A percentile compares a stretch with the other conserved stretches of the same genome.
Evolutionary conservation across 2,113 vertebrate species (phyloP).

Genomic region (Dromiciops gliroides): DNA sequence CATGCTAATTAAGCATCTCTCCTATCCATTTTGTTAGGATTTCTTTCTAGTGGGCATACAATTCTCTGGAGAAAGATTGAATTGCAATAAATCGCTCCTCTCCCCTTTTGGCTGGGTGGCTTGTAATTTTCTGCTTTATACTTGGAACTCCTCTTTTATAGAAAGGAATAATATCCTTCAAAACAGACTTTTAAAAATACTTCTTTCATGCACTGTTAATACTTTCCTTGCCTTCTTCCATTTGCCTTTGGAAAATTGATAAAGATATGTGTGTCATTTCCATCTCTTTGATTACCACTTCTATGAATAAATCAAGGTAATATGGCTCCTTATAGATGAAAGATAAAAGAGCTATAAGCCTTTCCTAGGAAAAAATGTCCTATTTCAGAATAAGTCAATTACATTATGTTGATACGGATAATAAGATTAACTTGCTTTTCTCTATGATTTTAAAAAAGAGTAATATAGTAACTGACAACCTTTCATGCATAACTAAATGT

Average conservation of each 20-base stretch:
- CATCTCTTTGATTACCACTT: background rate
- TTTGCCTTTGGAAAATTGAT: background rate
- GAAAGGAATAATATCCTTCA: background rate
- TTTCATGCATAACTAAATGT: background rate
- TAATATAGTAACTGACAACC: constrained; percentile 23
- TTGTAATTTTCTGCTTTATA: background rate
- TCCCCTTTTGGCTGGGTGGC: background rate
- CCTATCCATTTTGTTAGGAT: background rate
- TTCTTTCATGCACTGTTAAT: background rate
- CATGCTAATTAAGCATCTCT: background rate
- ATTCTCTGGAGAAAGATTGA: background rate
- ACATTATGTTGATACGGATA: background rate
- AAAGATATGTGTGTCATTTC: background rate
- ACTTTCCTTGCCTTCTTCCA: background rate
- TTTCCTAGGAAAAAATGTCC: constrained; percentile 18
- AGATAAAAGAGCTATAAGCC: background rate
- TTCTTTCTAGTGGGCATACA: background rate
- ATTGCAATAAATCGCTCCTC: background rate
- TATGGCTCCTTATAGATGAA: constrained; percentile 11
- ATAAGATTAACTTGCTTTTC: constrained; percentile 15
- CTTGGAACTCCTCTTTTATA: background rate
- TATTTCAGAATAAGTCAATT: background rate
- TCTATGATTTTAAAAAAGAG: background rate
- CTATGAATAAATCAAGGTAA: background rate
- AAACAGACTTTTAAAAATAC: background rate